Percentiles rank a stretch among this genome's conserved stretches.
Conservation (phyloP, 2,797 vertebrate species). For the Eospalax fontanierii region DNA sequence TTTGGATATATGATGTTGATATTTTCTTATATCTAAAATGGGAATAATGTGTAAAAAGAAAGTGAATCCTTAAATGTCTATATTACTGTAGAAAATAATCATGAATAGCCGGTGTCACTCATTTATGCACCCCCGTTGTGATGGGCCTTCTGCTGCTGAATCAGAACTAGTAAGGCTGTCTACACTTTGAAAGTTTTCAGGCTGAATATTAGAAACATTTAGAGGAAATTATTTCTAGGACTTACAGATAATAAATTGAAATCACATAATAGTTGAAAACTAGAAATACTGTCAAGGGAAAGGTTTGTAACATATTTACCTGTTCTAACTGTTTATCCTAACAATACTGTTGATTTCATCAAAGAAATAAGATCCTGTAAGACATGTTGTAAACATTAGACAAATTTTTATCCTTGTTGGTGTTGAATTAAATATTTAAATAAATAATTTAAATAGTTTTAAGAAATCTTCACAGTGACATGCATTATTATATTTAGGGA, state of each 20-base stretch:
- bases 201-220: background rate
- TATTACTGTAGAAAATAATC: background rate
- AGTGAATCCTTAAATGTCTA: background rate
- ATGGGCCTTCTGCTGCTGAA: background rate
- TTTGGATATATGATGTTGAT: too few species aligned
- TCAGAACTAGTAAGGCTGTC: background rate
- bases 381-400: background rate
- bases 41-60: background rate
- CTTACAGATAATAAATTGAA: background rate
- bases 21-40: too few species aligned
- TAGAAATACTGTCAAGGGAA: background rate
- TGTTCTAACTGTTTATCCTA: background rate
- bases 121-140: background rate
- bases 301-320: background rate
- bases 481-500: background rate
- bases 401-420: background rate
- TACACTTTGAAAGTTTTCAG: background rate
- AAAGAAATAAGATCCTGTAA: background rate
- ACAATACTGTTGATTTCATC: background rate
- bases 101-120: background rate
- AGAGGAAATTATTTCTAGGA: background rate
- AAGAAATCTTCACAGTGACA: background rate
- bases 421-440: background rate
- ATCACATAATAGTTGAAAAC: background rate
- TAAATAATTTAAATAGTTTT: background rate